A percentile compares a stretch with the other conserved stretches of the same genome.
phyloP scores from a whole-genome alignment of 2,113 vertebrate species.

The Cacatua alba region DNA sequence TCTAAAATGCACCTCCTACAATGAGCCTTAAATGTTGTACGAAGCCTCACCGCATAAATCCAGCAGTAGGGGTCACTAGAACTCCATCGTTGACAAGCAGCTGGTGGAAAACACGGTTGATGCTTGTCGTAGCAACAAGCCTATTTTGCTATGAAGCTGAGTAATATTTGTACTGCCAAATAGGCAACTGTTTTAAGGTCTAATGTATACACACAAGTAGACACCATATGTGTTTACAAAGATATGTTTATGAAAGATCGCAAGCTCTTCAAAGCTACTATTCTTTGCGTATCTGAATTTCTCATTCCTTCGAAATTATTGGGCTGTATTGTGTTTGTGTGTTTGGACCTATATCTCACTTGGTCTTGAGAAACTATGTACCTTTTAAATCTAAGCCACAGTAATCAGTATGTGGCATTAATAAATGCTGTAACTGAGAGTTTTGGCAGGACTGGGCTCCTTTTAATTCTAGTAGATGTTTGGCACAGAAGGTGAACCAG shows the following conservation, averaged over 20 bases:
- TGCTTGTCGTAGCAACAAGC: not conserved
- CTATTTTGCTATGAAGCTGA: not conserved
- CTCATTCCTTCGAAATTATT: not conserved
- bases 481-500: not conserved
- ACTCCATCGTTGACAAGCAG: not conserved
- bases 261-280: not conserved
- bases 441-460: not conserved
- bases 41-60: accelerated
- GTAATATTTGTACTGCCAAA: not conserved
- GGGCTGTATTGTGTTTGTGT: not conserved
- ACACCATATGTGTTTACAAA: not conserved
- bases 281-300: accelerated
- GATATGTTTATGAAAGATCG: not conserved
- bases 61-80: conserved; percentile 66
- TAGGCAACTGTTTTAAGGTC: not conserved
- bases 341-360: not conserved
- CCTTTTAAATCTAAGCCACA: not conserved
- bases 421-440: not conserved
- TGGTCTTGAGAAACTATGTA: not conserved
- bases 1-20: accelerated
- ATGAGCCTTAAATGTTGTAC: accelerated
- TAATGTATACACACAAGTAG: not conserved
- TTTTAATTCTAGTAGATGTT: not conserved
- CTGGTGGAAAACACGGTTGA: accelerated
- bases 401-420: not conserved